Conservation (phyloP, 1,140 invertebrate genomes). For the Drosophila nannoptera region DNA sequence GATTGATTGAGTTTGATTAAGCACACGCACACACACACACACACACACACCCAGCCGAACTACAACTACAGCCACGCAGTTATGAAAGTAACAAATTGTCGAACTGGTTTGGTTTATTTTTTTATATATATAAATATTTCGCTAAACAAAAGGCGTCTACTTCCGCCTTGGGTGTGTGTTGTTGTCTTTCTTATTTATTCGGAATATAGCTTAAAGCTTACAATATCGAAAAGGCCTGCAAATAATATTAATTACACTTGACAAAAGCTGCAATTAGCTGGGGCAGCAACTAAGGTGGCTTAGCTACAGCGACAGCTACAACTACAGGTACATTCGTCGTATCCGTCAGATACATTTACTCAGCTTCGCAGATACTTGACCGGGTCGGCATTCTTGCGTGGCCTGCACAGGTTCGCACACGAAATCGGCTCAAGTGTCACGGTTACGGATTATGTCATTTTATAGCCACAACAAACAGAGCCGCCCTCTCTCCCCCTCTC, state of each 20-base stretch:
- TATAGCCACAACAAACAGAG: slow-evolving; percentile 23
- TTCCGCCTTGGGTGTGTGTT: slow-evolving; percentile 54
- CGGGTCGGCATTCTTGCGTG: slow-evolving; percentile 26
- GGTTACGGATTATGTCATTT: slow-evolving; percentile 66
- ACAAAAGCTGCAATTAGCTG: slow-evolving; percentile 23
- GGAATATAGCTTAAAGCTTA: slow-evolving; percentile 8
- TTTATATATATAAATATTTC: slow-evolving; percentile 4
- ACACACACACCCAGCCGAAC: background rate
- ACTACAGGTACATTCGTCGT: background rate
- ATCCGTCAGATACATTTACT: too few relatives aligned
- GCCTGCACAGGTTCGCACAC: slow-evolving; percentile 45
- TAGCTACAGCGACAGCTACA: background rate
- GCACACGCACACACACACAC: slow-evolving; percentile 24
- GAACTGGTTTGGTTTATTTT: slow-evolving; percentile 58
- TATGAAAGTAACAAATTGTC: slow-evolving; percentile 57
- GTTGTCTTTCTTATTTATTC: slow-evolving; percentile 2
- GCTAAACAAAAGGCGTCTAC: slow-evolving; percentile 52
- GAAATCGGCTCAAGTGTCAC: slow-evolving; percentile 67
- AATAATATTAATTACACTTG: slow-evolving; percentile 31
- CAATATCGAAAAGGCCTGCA: slow-evolving; percentile 16
- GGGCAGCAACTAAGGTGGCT: background rate
- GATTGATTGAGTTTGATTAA: slow-evolving; percentile 71
- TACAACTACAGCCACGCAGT: slow-evolving; percentile 33
- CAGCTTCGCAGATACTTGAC: slow-evolving; percentile 6
- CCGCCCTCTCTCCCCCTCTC: background rate